phyloP scores from a whole-genome alignment of 1,140 invertebrate genomes.

The Drosophila eugracilis region DNA sequence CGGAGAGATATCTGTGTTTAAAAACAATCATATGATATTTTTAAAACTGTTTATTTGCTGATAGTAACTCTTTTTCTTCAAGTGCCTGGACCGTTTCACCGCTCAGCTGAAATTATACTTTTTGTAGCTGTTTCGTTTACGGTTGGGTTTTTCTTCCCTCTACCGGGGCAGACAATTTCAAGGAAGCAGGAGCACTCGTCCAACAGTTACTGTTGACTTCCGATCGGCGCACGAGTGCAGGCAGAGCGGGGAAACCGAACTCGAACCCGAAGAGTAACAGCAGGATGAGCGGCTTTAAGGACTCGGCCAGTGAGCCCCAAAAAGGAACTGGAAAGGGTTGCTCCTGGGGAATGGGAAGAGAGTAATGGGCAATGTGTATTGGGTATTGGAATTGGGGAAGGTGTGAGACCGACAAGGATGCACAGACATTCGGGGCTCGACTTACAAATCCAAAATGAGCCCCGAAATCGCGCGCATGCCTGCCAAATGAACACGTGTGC shows the following conservation, averaged over 20 bases:
- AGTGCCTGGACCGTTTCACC: conserved; percentile 10
- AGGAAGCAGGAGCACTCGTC: conserved; percentile 65
- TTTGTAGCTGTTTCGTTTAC: conserved; percentile 69
- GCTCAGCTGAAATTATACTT: conserved; percentile 31
- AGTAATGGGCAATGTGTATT: conserved; percentile 6
- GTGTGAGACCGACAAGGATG: conserved; percentile 77
- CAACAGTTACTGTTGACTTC: conserved; percentile 79
- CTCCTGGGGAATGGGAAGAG: conserved; percentile 4
- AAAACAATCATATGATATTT: no score
- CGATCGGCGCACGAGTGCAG: conserved; percentile 74
- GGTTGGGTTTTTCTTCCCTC: conserved; percentile 49
- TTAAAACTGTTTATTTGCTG: background rate
- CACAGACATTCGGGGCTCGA: conserved; percentile 55
- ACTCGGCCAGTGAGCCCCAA: conserved; percentile 44
- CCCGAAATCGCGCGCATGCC: conserved; percentile 64
- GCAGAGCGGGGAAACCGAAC: conserved; percentile 35
- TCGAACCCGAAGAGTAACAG: conserved; percentile 46
- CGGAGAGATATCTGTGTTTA: no score
- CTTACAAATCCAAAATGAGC: conserved; percentile 79
- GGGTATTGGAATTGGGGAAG: conserved; percentile 37
- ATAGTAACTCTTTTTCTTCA: conserved; percentile 1
- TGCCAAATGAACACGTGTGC: conserved; percentile 67
- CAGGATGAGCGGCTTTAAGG: conserved; percentile 79
- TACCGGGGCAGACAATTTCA: conserved; percentile 42
- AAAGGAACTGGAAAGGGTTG: conserved; percentile 64